Evolutionary conservation across 2,797 vertebrate genomes (phyloP), one percentile per base, ranked within the genome.

Genomic region (Spea hammondii): DNA sequence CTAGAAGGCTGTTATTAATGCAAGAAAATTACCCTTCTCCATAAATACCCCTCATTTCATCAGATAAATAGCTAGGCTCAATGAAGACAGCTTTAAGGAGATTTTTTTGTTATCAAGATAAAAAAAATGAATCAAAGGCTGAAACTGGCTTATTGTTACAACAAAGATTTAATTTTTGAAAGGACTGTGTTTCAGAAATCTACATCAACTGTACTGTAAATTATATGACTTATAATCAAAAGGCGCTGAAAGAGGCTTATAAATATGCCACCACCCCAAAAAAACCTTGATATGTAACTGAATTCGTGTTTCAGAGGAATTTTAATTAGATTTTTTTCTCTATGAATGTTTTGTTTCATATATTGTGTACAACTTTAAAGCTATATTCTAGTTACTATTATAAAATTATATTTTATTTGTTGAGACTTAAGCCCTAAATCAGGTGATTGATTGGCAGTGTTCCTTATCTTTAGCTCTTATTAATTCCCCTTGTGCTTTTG

Each of bases 1-100:
- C 85, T 87, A 83, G 72, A 80, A 88, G 86, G 86, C 88, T 88
- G 83, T 86, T 90, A 87, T 86, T 89, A 91, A 91, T 89, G 84
- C 85, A 53, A 86, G 76, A 84, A 89, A 91, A 91, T 89, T 90
- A 87, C 76, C 0, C 0, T 85, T 84, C 86, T 79, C 87, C 70
- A 86, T 89, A 90, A 90, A 87, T 79, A 83, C 80, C 85, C 75
- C 79, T 90, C 83, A 86, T 89, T 89, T 88, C 73, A 87, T 79
- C 76, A 85, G 82, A 84, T 86, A 85, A 86, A 91, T 88, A 77
- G 76, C 83, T 86, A 86, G 80, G 77, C 84, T 90, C 65, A 88
- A 83, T 84, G 84, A 88, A 86, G 87, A 79, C 83, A 84, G 78
- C 83, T 89, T 84, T 69, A 74, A 86, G 86, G 86, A 83, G 84